Conservation (phyloP, 2,113 vertebrate species). For the Lamprologus sp. region DNA sequence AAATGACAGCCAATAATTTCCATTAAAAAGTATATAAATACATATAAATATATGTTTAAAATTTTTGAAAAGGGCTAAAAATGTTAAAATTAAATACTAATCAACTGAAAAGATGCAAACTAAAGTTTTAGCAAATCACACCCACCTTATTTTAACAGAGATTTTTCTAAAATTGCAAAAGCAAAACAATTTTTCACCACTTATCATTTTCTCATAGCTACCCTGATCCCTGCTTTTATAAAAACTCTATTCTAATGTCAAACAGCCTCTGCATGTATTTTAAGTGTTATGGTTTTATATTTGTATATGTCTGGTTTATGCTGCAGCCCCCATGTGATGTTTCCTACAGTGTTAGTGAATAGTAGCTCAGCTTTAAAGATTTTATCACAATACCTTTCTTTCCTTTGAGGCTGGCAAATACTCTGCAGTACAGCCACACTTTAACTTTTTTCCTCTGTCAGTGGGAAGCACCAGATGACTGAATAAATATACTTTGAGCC, state of each 20-base stretch:
- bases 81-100: background rate
- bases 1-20: background rate
- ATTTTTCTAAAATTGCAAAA: background rate
- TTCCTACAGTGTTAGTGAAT: background rate
- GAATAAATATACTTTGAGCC: background rate
- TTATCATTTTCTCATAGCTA: background rate
- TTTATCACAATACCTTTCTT: background rate
- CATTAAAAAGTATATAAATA: background rate
- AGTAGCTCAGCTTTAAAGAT: background rate
- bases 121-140: background rate
- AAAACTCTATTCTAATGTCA: rapidly evolving
- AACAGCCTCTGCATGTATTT: background rate
- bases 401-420: background rate
- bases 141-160: rapidly evolving
- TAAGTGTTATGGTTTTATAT: background rate
- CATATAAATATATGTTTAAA: background rate
- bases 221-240: background rate
- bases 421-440: background rate
- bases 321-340: background rate
- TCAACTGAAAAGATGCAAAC: background rate
- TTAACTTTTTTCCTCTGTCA: rapidly evolving
- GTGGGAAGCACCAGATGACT: background rate
- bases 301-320: background rate
- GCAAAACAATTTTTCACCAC: background rate
- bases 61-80: rapidly evolving